Conservation (phyloP, 1,140 invertebrate species). For the Trachymyrmex cornetzi region DNA sequence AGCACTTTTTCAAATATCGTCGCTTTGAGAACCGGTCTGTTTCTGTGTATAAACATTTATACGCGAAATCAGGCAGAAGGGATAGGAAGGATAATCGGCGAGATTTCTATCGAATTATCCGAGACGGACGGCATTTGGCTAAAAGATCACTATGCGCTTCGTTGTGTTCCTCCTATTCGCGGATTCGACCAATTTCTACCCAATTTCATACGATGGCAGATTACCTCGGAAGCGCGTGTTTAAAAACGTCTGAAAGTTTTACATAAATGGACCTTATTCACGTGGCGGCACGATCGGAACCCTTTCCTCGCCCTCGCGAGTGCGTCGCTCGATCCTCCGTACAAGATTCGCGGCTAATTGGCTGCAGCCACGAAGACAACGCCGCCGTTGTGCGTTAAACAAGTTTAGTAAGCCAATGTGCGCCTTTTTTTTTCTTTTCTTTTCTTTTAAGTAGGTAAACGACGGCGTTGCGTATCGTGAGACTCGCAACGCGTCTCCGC, state of each 20-base stretch:
- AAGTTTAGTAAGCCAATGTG: slow-evolving; percentile 72
- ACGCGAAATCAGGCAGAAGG: not conserved
- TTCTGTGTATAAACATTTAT: slow-evolving; percentile 17
- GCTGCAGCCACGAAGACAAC: slow-evolving; percentile 80
- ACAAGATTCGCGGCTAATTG: slow-evolving; percentile 81
- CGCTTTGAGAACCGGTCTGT: slow-evolving; percentile 7
- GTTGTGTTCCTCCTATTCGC: not conserved
- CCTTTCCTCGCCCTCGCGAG: slow-evolving; percentile 38
- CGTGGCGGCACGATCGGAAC: slow-evolving; percentile 62
- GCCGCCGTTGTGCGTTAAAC: slow-evolving; percentile 77
- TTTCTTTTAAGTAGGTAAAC: slow-evolving; percentile 70
- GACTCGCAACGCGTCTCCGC: not conserved
- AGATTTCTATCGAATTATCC: not conserved
- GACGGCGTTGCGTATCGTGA: slow-evolving; percentile 50
- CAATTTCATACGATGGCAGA: slow-evolving; percentile 44
- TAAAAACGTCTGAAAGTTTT: slow-evolving; percentile 56
- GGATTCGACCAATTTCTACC: slow-evolving; percentile 44
- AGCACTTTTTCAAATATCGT: slow-evolving; percentile 1
- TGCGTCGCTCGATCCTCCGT: slow-evolving; percentile 70
- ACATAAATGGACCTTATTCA: slow-evolving; percentile 81
- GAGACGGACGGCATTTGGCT: not conserved
- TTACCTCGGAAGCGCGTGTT: slow-evolving; percentile 47
- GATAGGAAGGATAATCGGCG: not conserved
- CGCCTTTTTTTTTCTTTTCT: slow-evolving; percentile 10
- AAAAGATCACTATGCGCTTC: not conserved